Percentiles rank a stretch among this genome's conserved stretches.
phyloP scores from a whole-genome alignment of 2,888 invertebrate genomes.

The Neoaliturus tenellus region DNA sequence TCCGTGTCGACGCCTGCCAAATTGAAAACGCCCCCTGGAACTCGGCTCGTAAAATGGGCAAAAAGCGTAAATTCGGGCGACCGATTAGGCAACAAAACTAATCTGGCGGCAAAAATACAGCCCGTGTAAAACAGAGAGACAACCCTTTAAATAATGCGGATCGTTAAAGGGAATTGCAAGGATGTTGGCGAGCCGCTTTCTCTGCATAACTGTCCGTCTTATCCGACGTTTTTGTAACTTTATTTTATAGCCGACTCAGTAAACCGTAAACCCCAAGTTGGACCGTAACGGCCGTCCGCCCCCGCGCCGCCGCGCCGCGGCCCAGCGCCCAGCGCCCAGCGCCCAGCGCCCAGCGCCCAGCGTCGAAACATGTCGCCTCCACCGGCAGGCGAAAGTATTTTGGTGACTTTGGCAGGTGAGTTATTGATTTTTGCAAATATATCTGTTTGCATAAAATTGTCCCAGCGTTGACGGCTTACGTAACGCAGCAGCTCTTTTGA shows the following conservation, averaged over 20 bases:
- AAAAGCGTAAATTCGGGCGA: constrained; percentile 25
- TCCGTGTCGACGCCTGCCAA: not conserved
- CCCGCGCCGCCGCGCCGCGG: not conserved
- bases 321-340: too few species aligned
- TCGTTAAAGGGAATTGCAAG: constrained; percentile 24
- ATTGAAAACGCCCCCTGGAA: constrained; percentile 21
- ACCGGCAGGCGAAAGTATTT: not conserved
- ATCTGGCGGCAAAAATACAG: constrained; percentile 23
- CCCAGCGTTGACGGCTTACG: too few species aligned
- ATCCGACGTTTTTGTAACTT: constrained; percentile 49
- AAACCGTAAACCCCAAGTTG: not conserved
- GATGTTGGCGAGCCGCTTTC: constrained; percentile 22
- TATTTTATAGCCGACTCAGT: constrained; percentile 34
- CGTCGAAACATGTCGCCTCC: too few species aligned
- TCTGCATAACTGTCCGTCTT: constrained; percentile 46
- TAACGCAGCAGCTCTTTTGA: too few species aligned
- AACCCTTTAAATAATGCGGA: constrained; percentile 39
- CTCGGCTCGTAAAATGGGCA: not conserved
- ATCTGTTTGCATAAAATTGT: too few species aligned
- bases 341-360: too few species aligned
- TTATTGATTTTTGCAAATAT: too few species aligned
- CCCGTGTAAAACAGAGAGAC: constrained; percentile 34
- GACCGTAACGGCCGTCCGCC: not conserved
- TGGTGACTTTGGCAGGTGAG: not conserved
- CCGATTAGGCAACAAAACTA: constrained; percentile 36